These are phyloP conservation scores for Meghimatium bilineatum DNA, from an alignment of 2,888 invertebrate species.

Conservation along the genomic window DNA sequence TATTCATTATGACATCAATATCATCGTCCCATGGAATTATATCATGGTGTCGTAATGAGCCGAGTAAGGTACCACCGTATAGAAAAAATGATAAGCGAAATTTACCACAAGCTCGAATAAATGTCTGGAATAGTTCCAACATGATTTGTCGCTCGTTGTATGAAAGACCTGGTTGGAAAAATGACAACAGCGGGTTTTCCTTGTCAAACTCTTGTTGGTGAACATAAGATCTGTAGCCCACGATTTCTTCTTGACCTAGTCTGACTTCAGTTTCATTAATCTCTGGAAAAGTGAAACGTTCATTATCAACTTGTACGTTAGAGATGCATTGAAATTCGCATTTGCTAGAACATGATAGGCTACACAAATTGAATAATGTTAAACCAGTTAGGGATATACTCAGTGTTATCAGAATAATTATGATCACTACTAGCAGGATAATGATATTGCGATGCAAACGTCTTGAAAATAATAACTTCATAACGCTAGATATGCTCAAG, in stretches of 20 bases:
- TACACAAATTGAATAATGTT: not conserved
- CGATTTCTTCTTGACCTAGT: not conserved
- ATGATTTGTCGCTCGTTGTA: constrained; percentile 44
- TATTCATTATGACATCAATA: constrained; percentile 59
- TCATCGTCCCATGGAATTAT: constrained; percentile 67
- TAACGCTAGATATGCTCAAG: not conserved
- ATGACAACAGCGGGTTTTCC: not conserved
- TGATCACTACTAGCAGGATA: not conserved
- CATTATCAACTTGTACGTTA: not conserved
- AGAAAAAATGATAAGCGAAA: constrained; percentile 55
- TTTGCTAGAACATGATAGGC: not conserved
- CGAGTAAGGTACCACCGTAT: constrained; percentile 61
- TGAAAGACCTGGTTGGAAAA: constrained; percentile 50
- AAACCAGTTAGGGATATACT: not conserved
- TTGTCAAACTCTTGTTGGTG: not conserved
- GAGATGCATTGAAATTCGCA: not conserved
- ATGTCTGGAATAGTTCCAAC: constrained; percentile 50
- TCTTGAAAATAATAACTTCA: not conserved
- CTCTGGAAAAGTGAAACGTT: constrained; percentile 33
- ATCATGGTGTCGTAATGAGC: constrained; percentile 62
- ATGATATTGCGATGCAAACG: not conserved
- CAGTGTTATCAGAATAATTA: not conserved
- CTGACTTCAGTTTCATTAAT: constrained; percentile 21
- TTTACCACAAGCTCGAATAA: constrained; percentile 48
- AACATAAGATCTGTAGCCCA: not conserved